Base-by-base conservation (phyloP, 35 echinoderm and acorn worm species). In the Chiridota heheva region DNA sequence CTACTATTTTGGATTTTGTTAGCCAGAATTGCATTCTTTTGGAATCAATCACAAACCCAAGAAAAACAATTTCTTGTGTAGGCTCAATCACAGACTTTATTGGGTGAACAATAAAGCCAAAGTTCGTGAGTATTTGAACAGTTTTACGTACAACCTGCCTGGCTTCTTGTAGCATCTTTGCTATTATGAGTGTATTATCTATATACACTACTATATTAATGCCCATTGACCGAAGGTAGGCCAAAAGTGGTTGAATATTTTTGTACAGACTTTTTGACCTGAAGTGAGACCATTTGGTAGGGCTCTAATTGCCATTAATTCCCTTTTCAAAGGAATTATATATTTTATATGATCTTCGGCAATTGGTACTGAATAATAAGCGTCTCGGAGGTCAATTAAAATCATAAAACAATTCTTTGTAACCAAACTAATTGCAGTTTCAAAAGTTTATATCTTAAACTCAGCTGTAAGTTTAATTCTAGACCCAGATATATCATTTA, bases 401-500 rank as follows among this genome's bases (percentile, higher is more conserved):
- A 63, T 41, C 61, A 82, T 82, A 53, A 31, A 82, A 27, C 30
- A 44, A 27, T 40, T 36, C 69, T 67, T 42, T n/a, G 61, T 12
- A 16, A 82, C n/a, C 20, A 45, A 51, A 15, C 27, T 67, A 22
- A 82, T 18, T 31, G 40, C 42, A 81, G 36, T 65, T 65, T 60
- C 34, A 63, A 81, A 63, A 25, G 77, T 81, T 13, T 78, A 46
- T 55, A 78, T 78, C 34, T 76, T 67, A 17, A 67, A 67, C 29
- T 67, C 53, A 35, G 36, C 24, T 25, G 10, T 18, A 62, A 87
- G 60, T 67, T 87, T 65, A 20, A 87, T 34, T 53, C 48, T 36
- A 70, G 35, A 86, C 22, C 84, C 84, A 10, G 78, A 66, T 4
- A 81, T 24, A n/a, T 58, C 43, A 27, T 67, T 25, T 67, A 81